Evolutionary conservation across 1,140 invertebrate genomes (phyloP), one percentile per base, ranked within the genome.

Genomic region (Archivesica marissinica): DNA sequence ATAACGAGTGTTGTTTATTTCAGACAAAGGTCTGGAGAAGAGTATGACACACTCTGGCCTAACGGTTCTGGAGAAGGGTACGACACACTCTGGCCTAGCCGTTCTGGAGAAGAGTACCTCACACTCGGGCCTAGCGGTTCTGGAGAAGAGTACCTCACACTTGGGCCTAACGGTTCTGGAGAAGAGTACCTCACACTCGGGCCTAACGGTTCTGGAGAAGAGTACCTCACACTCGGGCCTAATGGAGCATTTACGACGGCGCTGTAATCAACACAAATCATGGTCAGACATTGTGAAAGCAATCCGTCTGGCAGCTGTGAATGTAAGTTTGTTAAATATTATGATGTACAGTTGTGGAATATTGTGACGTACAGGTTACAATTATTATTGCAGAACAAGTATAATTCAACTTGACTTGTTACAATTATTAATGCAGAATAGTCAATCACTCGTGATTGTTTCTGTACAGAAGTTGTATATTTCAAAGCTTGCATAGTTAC

Each of bases 231-330:
- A 38, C 13, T n/a, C 64, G 50, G 56, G 76, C 3, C 94, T 98
- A 44, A 98, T 98, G 97, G 97, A 98, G 92, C 97, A 97, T 92
- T 93, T 98, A n/a, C 95, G 97, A 61, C 96, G 96, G 13, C 97
- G 97, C 93, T 95, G 96, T 89, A 93, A 94, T 0, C 96, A 97
- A 90, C 96, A 96, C 87, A 97, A 97, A 93, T 95, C 96, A 44
- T 96, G 98, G 90, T 94, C 95, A 39, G 97, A 98, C 93, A 97
- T 96, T 86, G 96, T 97, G 9, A 98, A 98, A 94, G 96, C 96
- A 84, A 95, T 98, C 66, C 95, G 97, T 83, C 96, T 97, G 95
- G 96, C 96, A 74, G 95, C 98, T 92, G 94, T 97, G n/a, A 88
- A 86, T 94, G 97, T 98, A 95, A 90, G 89, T 90, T 35, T 17